These are phyloP conservation scores for Alaudala cheleensis DNA, from an alignment of 2,113 vertebrate species.

Conservation along the genomic window DNA sequence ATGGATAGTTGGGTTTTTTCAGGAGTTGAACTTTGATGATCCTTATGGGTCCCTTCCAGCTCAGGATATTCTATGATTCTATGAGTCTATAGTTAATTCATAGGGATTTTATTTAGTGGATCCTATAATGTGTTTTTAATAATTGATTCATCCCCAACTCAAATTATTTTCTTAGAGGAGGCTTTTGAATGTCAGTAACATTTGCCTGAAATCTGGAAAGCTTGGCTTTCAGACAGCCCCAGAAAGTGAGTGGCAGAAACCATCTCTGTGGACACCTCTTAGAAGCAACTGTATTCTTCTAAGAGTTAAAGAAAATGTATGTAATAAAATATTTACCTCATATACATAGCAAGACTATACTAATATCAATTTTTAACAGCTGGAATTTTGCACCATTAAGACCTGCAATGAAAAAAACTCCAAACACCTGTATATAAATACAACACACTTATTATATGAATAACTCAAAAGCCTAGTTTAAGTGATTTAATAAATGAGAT, in stretches of 20 bases:
- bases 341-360: neutral
- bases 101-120: no score
- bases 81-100: no score
- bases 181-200: no score
- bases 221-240: neutral
- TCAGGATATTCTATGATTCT: no score
- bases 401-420: accelerated
- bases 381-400: neutral
- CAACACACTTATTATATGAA: neutral
- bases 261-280: neutral
- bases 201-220: no score
- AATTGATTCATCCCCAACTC: no score
- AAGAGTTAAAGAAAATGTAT: neutral
- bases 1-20: no score
- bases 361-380: neutral
- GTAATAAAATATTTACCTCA: neutral
- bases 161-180: no score
- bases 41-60: no score
- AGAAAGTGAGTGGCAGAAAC: neutral
- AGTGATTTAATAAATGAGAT: neutral
- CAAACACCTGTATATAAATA: neutral
- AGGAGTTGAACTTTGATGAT: no score
- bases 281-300: neutral
- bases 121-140: no score
- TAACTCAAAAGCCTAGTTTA: neutral